Evolutionary conservation across 1,140 invertebrate genomes (phyloP).

Genomic region (Scaptomyza hsui): DNA sequence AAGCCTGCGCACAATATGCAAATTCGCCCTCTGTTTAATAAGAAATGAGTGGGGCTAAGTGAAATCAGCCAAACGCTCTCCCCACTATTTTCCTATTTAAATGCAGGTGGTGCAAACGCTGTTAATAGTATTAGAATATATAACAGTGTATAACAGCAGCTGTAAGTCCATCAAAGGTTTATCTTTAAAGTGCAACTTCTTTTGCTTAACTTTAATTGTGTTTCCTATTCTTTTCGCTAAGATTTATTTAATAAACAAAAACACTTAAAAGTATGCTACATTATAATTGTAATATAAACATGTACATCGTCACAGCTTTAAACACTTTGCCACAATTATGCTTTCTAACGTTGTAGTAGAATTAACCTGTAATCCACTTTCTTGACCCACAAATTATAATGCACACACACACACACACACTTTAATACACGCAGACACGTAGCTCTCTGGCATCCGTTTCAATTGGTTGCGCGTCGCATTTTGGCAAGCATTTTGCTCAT

Average conservation of each 20-base stretch:
- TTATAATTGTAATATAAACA: no score
- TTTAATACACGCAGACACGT: neutral
- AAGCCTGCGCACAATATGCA: conserved; percentile 28
- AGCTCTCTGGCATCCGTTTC: conserved; percentile 12
- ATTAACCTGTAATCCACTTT: neutral
- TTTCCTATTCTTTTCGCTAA: no score
- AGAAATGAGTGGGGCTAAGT: conserved; percentile 38
- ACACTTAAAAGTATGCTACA: no score
- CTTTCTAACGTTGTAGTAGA: neutral
- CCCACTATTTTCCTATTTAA: neutral
- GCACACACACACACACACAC: neutral
- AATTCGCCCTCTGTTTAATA: conserved; percentile 36
- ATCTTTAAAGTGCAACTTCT: no score
- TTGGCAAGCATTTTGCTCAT: conserved; percentile 56
- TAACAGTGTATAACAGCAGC: neutral
- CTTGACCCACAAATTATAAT: conserved; percentile 13
- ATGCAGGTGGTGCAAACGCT: conserved; percentile 10
- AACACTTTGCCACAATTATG: neutral
- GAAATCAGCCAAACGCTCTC: conserved; percentile 22
- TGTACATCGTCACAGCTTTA: no score
- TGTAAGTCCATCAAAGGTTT: no score
- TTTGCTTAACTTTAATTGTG: no score
- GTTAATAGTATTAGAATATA: conserved; percentile 14
- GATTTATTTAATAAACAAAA: no score
- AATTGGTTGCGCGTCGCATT: conserved; percentile 45